Evolutionary conservation across 2,888 invertebrate genomes (phyloP), one percentile per base, ranked within the genome.

Genomic region (Campaea margaritaria): DNA sequence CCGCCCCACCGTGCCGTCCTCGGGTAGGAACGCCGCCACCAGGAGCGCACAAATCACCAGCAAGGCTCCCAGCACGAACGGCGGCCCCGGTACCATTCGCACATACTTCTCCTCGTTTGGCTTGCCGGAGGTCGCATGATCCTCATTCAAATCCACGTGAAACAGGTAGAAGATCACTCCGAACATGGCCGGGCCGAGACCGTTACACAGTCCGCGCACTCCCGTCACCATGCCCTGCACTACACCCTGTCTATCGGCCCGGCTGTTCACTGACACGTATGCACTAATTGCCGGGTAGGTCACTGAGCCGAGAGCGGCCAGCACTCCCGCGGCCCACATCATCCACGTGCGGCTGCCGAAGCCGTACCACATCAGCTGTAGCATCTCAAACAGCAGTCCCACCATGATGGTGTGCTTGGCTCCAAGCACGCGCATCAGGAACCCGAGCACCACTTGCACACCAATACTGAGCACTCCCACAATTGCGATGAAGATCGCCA

Each of bases 241-340:
- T 36, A 97, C 95, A 58, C 97, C 99, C 93, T 99, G 99, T 79
- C 98, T 96, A 87, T 99, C 99, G n/a, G 97, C 96, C 79, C 98
- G 96, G 68, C 99, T 98, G 89, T 99, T 98, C 80, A 99, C 97
- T 12, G 99, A 99, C 55, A 99, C 99, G 89, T 99, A 99, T 38
- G 99, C 98, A 86, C 98, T 98, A 81, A 99, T 99, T 55, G 99
- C 99, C 36, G 99, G 99, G 93, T 99, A 99, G 3, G 99, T 99
- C 74, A 99, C 96, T 70, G 98, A 98, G 64, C 98, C 98, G 73
- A 99, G 94, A 12, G 99, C 98, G 38, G 99, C 99, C 70, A 99
- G 93, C 70, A 98, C 95, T 54, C 99, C 99, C 10, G 99, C 99
- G 39, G 97, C 96, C 99, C 99, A 99, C 98, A 99, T 99, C 97